Evolutionary conservation across 2,113 vertebrate genomes (phyloP).

Genomic region (Tychaedon coryphoeus): DNA sequence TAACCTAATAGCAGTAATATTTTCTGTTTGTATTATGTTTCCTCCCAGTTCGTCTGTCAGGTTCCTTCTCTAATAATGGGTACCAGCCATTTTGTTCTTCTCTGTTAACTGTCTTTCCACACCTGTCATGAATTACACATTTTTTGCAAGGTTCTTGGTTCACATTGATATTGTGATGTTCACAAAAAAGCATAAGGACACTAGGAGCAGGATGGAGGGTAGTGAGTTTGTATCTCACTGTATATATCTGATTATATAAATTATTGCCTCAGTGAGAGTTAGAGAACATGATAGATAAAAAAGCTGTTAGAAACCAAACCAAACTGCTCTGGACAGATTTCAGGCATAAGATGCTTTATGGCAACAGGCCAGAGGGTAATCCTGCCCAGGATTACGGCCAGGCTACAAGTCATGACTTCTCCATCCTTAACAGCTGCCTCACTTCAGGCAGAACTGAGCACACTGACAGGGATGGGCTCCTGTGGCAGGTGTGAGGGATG

Average conservation of each 20-base stretch:
- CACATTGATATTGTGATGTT: background rate
- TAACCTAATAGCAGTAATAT: background rate
- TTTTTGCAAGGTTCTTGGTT: background rate
- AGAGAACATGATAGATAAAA: background rate
- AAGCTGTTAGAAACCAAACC: background rate
- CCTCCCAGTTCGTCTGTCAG: background rate
- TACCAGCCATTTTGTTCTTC: background rate
- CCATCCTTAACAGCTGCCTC: background rate
- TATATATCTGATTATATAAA: background rate
- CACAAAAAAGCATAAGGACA: background rate
- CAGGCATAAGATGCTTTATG: background rate
- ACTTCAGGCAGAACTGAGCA: background rate
- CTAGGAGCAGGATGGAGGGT: background rate
- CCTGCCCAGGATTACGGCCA: background rate
- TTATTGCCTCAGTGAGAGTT: background rate
- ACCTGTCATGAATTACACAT: background rate
- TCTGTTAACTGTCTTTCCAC: background rate
- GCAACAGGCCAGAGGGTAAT: background rate
- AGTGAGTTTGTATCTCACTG: background rate
- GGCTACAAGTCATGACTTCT: background rate
- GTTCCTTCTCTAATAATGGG: background rate
- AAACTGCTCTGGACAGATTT: background rate
- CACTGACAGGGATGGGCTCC: rapidly evolving
- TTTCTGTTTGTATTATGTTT: background rate
- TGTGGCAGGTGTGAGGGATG: background rate